Conservation (phyloP, 2,113 vertebrate species). For the Microtus ochrogaster region DNA sequence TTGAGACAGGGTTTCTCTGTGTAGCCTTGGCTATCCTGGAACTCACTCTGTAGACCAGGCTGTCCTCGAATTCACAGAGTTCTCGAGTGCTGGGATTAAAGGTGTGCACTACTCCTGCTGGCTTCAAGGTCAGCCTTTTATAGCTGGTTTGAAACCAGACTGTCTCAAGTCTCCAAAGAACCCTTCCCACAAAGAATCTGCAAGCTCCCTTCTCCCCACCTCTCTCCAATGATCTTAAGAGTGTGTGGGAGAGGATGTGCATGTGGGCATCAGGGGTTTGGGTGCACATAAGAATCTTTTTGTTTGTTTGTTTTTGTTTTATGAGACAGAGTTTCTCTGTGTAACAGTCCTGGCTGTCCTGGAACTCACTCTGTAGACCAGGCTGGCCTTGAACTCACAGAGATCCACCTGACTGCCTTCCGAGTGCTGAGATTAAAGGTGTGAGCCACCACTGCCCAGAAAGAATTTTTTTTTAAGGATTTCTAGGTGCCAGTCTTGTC, state of each 20-base stretch:
- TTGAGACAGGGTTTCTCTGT: not conserved
- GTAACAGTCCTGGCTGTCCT: no score
- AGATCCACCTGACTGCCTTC: no score
- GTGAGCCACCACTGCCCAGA: no score
- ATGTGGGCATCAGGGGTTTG: not conserved
- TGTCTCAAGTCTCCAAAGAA: not conserved
- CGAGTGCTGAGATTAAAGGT: no score
- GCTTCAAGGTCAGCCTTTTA: not conserved
- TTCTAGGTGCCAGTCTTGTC: not conserved
- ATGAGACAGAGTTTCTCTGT: no score
- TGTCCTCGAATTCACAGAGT: not conserved
- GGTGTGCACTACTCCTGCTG: no score
- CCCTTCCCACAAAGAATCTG: not conserved
- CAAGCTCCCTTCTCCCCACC: not conserved
- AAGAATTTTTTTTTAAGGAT: not conserved
- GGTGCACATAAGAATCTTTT: not conserved
- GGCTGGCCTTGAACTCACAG: no score
- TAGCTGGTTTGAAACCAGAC: not conserved
- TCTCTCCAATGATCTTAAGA: not conserved
- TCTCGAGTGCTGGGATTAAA: not conserved
- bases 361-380: no score
- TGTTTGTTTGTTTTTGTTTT: no score
- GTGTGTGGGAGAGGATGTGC: not conserved
- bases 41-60: not conserved
- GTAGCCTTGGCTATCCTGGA: not conserved